A percentile compares a stretch with the other conserved stretches of the same genome.
phyloP scores from a whole-genome alignment of 2,113 vertebrate genomes.

The Bombycilla garrulus region DNA sequence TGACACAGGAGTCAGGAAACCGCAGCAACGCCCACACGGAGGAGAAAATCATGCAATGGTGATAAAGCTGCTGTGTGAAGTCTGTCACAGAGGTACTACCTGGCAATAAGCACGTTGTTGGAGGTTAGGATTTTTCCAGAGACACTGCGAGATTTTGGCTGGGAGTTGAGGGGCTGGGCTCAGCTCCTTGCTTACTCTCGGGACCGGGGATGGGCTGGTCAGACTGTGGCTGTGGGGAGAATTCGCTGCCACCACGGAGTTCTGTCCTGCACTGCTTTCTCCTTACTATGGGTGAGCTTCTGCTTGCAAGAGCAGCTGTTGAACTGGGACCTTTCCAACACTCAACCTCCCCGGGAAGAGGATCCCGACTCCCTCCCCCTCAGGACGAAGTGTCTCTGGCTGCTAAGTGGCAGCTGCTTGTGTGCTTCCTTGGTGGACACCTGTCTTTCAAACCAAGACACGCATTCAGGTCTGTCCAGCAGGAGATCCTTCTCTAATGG shows the following conservation, averaged over 20 bases:
- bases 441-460: neutral
- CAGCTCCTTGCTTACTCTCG: neutral
- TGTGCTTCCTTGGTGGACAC: neutral
- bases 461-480: neutral
- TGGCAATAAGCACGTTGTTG: neutral
- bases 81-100: neutral
- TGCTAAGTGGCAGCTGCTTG: neutral
- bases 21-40: rapidly evolving
- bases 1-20: neutral
- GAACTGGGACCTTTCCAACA: neutral
- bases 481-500: rapidly evolving
- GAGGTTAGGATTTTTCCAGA: neutral
- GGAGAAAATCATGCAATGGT: neutral
- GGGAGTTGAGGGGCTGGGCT: neutral
- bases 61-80: neutral
- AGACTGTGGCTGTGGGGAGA: neutral
- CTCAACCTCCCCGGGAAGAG: neutral
- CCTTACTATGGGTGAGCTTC: neutral
- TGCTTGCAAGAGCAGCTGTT: neutral
- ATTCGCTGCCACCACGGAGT: too few species aligned
- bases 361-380: neutral
- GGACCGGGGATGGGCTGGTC: too few species aligned
- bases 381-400: neutral
- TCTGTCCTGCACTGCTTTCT: neutral
- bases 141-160: too few species aligned